Conservation (phyloP, 2,113 vertebrate species). For the Baryphthengus martii region DNA sequence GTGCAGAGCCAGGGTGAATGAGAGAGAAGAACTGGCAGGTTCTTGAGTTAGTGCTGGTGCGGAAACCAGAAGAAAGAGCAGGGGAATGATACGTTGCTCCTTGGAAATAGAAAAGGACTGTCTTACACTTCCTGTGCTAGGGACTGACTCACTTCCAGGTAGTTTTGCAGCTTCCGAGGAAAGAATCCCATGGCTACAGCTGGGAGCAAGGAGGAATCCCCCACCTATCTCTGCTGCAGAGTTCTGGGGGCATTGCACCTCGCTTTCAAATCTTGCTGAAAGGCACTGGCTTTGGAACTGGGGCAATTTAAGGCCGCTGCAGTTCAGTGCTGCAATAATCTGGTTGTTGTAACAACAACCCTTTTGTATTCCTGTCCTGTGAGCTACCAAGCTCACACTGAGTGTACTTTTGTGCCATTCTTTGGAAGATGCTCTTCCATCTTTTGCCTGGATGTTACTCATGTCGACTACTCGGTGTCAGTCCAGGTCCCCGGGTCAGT, state of each 20-base stretch:
- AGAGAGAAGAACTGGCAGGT: not conserved
- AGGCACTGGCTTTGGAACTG: not conserved
- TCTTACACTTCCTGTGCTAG: not conserved
- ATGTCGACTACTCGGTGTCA: rapidly evolving
- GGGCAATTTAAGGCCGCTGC: not conserved
- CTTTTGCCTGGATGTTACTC: not conserved
- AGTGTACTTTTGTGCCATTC: not conserved
- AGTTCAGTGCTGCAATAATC: not conserved
- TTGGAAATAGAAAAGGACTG: not conserved
- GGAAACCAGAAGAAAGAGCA: not conserved
- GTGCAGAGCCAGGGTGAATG: not conserved
- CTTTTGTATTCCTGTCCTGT: not conserved
- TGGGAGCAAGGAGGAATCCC: not conserved
- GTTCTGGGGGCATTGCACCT: not conserved
- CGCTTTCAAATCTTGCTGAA: not conserved
- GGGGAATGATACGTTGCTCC: not conserved
- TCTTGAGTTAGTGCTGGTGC: not conserved
- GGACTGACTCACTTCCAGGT: not conserved
- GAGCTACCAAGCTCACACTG: not conserved
- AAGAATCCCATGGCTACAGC: not conserved
- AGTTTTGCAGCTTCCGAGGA: not conserved
- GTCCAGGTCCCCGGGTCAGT: not conserved
- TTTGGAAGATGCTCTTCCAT: not conserved
- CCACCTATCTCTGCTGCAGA: not conserved
- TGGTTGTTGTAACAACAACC: not conserved